phyloP scores from a whole-genome alignment of 2,797 vertebrate species.

The Rhinophrynus dorsalis region DNA sequence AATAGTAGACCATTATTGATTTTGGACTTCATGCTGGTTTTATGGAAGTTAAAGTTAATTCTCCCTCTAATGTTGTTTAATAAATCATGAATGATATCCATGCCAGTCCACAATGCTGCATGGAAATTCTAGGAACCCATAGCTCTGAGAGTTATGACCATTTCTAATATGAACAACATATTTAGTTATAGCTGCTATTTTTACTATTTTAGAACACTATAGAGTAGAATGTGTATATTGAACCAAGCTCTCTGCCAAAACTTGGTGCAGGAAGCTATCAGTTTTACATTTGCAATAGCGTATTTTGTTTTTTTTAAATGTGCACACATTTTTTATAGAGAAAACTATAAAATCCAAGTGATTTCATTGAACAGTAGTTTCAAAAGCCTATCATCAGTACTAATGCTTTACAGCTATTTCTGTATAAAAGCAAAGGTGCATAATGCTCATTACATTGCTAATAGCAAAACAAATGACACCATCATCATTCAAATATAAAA shows the following conservation, averaged over 20 bases:
- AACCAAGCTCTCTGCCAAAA: slow-evolving; percentile 7
- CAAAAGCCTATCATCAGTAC: no score
- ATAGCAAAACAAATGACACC: no score
- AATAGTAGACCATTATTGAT: slow-evolving; percentile 45
- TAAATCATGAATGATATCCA: slow-evolving; percentile 44
- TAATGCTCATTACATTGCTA: no score
- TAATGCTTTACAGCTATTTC: no score
- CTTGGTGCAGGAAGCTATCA: slow-evolving; percentile 15
- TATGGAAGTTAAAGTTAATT: slow-evolving; percentile 44
- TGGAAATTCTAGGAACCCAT: slow-evolving; percentile 46
- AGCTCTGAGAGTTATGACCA: slow-evolving; percentile 19
- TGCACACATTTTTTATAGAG: neutral
- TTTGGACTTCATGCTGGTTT: slow-evolving; percentile 33
- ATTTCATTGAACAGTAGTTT: no score
- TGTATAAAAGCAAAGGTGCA: no score
- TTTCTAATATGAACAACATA: slow-evolving; percentile 30
- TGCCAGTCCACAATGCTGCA: slow-evolving; percentile 38
- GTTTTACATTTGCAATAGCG: slow-evolving; percentile 1
- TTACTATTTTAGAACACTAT: slow-evolving; percentile 9
- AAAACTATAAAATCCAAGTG: neutral
- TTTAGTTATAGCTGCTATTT: slow-evolving; percentile 29
- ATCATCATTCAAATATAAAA: no score
- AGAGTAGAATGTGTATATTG: slow-evolving; percentile 18
- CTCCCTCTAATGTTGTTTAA: slow-evolving; percentile 43
- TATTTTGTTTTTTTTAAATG: slow-evolving; percentile 7